A percentile compares a stretch with the other conserved stretches of the same genome.
Evolutionary conservation across 2,797 vertebrate species (phyloP).

Genomic region (Labroides dimidiatus): DNA sequence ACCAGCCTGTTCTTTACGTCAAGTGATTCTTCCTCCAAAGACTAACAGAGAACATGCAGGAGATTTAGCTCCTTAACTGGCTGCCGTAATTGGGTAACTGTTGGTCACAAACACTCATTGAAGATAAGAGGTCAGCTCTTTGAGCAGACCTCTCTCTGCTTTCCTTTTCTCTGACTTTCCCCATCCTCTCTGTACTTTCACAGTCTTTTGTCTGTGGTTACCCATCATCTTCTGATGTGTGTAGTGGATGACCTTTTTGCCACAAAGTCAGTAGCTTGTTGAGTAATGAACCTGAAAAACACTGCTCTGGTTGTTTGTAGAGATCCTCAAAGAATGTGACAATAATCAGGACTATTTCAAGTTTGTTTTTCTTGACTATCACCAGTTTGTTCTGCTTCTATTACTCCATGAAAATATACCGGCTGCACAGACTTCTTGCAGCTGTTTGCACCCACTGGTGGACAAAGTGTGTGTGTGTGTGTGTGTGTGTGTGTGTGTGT

Average conservation of each 20-base stretch:
- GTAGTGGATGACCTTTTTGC: too few relatives aligned
- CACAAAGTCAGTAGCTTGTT: conserved; percentile 14
- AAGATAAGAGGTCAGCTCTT: conserved; percentile 60
- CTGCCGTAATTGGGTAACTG: conserved; percentile 46
- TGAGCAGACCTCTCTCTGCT: conserved; percentile 50
- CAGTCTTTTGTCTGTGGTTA: conserved; percentile 25
- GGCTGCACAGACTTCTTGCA: conserved; percentile 10
- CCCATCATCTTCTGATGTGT: neutral
- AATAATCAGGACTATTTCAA: neutral
- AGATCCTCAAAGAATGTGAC: conserved; percentile 3
- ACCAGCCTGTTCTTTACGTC: neutral
- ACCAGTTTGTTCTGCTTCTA: neutral
- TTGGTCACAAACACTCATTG: conserved; percentile 55
- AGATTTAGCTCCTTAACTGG: conserved; percentile 32
- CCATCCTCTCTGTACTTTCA: conserved; percentile 31
- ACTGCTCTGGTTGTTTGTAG: neutral
- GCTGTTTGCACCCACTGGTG: conserved; percentile 6
- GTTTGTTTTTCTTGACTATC: neutral
- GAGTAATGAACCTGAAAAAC: conserved; percentile 12
- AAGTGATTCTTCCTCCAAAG: conserved; percentile 37
- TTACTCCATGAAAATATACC: conserved; percentile 9
- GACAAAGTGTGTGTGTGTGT: conserved; percentile 15
- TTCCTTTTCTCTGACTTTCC: conserved; percentile 39
- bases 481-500: conserved; percentile 23
- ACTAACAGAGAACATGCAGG: conserved; percentile 37